Evolutionary conservation across 2,888 invertebrate species (phyloP).

Genomic region (Ypsolopha sequella): DNA sequence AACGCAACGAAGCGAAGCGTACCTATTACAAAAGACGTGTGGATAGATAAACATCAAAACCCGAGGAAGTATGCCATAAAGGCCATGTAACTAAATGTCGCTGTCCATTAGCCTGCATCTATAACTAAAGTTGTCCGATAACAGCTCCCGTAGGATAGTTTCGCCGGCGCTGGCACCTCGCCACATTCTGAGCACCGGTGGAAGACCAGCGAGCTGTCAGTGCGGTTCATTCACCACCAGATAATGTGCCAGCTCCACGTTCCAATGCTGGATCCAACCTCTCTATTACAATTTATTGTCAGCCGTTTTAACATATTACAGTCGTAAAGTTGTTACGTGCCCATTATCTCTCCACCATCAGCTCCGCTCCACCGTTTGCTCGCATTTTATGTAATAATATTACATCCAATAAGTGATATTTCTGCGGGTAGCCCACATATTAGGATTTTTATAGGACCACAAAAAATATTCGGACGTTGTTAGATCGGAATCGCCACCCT

Average conservation of each 20-base stretch:
- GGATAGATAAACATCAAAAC: no score
- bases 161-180: not conserved
- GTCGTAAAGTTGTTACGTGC: not conserved
- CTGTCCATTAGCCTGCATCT: constrained; percentile 22
- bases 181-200: not conserved
- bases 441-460: not conserved
- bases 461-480: constrained; percentile 2
- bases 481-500: not conserved
- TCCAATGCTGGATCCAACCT: not conserved
- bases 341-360: not conserved
- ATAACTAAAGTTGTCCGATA: constrained; percentile 11
- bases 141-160: constrained; percentile 25
- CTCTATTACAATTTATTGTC: constrained; percentile 7
- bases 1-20: no score
- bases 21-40: no score
- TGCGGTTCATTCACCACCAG: constrained; percentile 16
- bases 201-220: constrained; percentile 8
- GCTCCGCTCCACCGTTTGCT: not conserved
- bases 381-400: constrained; percentile 2
- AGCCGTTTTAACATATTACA: not conserved
- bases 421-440: constrained; percentile 3
- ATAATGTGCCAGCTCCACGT: constrained; percentile 9
- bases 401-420: not conserved
- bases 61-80: no score
- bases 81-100: constrained; percentile 17